Base-by-base conservation (phyloP, 2,888 invertebrate genomes). In the Meandrusa payeni region DNA sequence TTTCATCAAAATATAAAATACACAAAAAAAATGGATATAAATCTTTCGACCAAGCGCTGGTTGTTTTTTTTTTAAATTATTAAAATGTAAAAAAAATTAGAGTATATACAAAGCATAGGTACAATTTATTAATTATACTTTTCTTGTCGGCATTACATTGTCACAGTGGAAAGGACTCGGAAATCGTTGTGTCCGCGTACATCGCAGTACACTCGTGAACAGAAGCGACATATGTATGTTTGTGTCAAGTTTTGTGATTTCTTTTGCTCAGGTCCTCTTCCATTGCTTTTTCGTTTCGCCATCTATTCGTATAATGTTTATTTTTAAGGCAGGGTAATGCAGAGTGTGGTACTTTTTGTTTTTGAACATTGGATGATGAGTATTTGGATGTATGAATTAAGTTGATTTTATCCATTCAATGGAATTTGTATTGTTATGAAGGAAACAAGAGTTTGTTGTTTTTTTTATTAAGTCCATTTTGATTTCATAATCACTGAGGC, bases 11-110 rank as follows among this genome's bases (percentile, higher is more conserved):
- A 85, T 82, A 86, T 86, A 87, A 86, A 86, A 87, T 86, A 86
- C 80, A 85, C 86, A 86, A 86, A 86, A 87, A 83, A 86, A 83
- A 85, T 80, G 83, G 80, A 85, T 83, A 85, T 85, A 85, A 87
- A 86, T 82, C 85, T 85, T 77, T 80, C 87, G 83, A 86, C 87
- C 87, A 80, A 85, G 75, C 80, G 81, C 81, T 87, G 86, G 87
- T 87, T 86, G 86, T 86, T 85, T 83, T 87, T 87, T 86, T 85
- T 83, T 87, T 87, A 87, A 87, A 87, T 87, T 87, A 87, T 87
- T 87, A 87, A 87, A 86, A 87, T 85, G 83, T 86, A 86, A 87
- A 87, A 87, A 87, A 87, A 86, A 85, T 79, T 86, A 86, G 87
- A 75, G 69, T 86, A 83, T 86, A 86, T 83, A 85, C 80, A 82